Evolutionary conservation across 1,140 invertebrate genomes (phyloP).

Genomic region (Copidosoma floridanum): DNA sequence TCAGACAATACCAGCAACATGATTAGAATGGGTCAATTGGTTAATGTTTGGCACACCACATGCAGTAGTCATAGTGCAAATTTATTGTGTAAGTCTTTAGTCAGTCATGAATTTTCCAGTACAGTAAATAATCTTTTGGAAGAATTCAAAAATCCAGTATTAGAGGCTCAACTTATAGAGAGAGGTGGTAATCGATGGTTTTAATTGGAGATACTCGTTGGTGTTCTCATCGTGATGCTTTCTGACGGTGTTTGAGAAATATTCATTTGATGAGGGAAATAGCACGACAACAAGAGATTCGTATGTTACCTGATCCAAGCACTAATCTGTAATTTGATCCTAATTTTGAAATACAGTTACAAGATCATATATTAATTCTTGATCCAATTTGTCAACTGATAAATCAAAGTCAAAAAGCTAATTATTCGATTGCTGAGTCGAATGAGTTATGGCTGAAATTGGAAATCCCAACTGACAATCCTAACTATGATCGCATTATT

Average conservation of each 20-base stretch:
- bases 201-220: background rate
- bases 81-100: slow-evolving; percentile 7
- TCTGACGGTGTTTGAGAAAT: no score
- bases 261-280: no score
- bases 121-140: background rate
- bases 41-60: no score
- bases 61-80: slow-evolving; percentile 19
- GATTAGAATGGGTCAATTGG: slow-evolving; percentile 14
- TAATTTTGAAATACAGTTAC: no score
- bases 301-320: background rate
- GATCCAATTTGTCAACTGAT: background rate
- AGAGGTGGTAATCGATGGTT: background rate
- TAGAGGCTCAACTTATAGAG: background rate
- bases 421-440: background rate
- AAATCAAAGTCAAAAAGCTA: background rate
- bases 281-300: background rate
- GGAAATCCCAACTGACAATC: background rate
- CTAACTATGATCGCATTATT: no score
- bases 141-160: background rate
- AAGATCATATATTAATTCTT: background rate
- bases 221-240: background rate
- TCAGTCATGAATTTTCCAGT: background rate
- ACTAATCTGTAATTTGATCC: no score
- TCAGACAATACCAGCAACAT: slow-evolving; percentile 19
- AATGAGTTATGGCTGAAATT: background rate